Evolutionary conservation across 1,140 invertebrate species (phyloP).

Genomic region (Panonychus citri): DNA sequence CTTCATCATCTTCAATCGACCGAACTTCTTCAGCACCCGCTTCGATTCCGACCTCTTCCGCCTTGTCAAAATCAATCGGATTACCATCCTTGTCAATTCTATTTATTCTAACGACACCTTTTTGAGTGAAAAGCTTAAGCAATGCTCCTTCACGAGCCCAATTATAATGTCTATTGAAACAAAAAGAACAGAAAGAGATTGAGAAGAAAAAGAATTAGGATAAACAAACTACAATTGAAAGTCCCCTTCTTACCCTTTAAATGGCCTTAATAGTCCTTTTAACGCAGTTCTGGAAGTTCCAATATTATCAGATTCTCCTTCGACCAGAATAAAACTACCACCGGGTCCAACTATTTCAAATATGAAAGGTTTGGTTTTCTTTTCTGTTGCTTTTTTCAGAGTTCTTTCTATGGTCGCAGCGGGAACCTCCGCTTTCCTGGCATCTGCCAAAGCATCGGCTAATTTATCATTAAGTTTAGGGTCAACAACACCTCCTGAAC

Average conservation of each 20-base stretch:
- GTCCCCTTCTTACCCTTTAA: neutral
- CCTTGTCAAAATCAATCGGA: constrained; percentile 7
- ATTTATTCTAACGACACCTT: constrained; percentile 10
- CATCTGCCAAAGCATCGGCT: constrained; percentile 30
- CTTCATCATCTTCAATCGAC: constrained; percentile 7
- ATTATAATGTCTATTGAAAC: constrained; percentile 10
- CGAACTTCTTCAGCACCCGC: constrained; percentile 16
- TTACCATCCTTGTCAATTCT: neutral
- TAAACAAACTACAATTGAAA: neutral
- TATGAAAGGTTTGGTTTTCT: constrained; percentile 9
- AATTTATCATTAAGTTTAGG: constrained; percentile 31
- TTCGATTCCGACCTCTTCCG: constrained; percentile 14
- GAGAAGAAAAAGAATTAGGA: neutral
- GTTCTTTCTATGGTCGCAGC: constrained; percentile 30
- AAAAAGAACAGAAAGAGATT: too few relatives aligned
- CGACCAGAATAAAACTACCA: constrained; percentile 12
- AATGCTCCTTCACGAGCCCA: constrained; percentile 9
- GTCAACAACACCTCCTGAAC: constrained; percentile 24
- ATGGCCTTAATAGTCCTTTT: neutral
- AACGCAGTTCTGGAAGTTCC: constrained; percentile 7
- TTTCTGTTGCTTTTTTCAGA: constrained; percentile 26
- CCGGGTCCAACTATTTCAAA: constrained; percentile 16
- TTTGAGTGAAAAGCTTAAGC: constrained; percentile 9
- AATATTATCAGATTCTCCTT: constrained; percentile 16
- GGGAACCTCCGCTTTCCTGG: constrained; percentile 34